These are phyloP conservation scores for Mohoua ochrocephala DNA, from an alignment of 2,113 vertebrate species.

Conservation along the genomic window DNA sequence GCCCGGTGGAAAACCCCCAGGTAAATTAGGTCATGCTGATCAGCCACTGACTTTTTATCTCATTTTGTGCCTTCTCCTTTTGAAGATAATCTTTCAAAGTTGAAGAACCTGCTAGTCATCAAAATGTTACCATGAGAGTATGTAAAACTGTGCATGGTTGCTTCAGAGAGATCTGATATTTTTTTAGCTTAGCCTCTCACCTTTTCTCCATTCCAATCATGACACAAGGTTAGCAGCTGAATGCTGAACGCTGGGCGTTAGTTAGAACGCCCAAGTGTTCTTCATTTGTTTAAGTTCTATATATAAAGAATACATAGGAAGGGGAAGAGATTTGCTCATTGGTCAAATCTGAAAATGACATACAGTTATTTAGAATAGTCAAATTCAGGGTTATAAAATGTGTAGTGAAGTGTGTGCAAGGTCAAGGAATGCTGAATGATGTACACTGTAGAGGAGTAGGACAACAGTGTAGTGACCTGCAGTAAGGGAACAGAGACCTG, in stretches of 20 bases:
- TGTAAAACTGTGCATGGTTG: not conserved
- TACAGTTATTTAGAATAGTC: not conserved
- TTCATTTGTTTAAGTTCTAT: not conserved
- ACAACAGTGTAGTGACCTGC: fast-evolving
- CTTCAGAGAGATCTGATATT: not conserved
- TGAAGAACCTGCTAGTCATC: not conserved
- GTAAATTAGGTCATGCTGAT: not conserved
- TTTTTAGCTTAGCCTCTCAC: not conserved
- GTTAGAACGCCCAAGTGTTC: too few relatives aligned
- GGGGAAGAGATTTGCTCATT: not conserved
- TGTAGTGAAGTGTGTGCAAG: not conserved
- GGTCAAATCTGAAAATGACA: not conserved
- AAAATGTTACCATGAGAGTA: not conserved
- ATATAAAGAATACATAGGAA: not conserved
- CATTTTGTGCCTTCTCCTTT: not conserved
- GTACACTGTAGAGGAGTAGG: not conserved
- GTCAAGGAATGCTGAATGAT: not conserved
- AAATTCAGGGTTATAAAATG: not conserved
- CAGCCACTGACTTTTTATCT: not conserved
- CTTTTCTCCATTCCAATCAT: not conserved
- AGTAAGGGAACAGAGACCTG: not conserved
- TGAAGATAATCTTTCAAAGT: not conserved
- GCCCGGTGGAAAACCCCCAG: not conserved
- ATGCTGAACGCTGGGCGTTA: too few relatives aligned
- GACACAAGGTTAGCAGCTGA: not conserved